Evolutionary conservation across 2,888 invertebrate genomes (phyloP).

Genomic region (Dendrolimus pini): DNA sequence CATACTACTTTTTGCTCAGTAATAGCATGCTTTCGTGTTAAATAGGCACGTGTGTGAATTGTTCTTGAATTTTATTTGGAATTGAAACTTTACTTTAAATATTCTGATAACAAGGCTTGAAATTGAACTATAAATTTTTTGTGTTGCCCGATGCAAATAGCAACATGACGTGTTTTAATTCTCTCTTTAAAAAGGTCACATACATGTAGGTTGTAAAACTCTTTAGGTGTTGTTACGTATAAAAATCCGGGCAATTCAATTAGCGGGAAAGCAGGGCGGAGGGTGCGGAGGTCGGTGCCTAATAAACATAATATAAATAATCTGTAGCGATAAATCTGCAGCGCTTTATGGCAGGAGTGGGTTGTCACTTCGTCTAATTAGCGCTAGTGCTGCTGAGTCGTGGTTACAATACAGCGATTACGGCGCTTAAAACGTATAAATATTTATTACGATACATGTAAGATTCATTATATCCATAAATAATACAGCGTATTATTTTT

Average conservation of each 20-base stretch:
- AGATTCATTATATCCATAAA: too few relatives aligned
- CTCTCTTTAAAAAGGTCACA: slow-evolving; percentile 15
- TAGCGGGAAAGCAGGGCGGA: slow-evolving; percentile 61
- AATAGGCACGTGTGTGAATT: too few relatives aligned
- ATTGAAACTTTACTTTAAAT: too few relatives aligned
- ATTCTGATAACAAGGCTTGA: too few relatives aligned
- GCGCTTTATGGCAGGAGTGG: slow-evolving; percentile 75
- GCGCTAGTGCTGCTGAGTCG: slow-evolving; percentile 55
- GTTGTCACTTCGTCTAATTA: slow-evolving; percentile 75
- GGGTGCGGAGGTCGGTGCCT: slow-evolving; percentile 60
- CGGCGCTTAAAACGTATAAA: neutral
- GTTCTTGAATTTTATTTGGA: too few relatives aligned
- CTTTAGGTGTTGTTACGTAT: slow-evolving; percentile 58
- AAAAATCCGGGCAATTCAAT: slow-evolving; percentile 74
- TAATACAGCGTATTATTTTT: too few relatives aligned
- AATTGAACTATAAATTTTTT: too few relatives aligned
- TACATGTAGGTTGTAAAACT: slow-evolving; percentile 22
- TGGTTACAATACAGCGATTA: neutral
- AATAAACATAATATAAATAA: slow-evolving; percentile 77
- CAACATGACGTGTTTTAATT: slow-evolving; percentile 5
- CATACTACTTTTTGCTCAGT: too few relatives aligned
- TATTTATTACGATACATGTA: neutral
- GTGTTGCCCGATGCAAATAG: too few relatives aligned
- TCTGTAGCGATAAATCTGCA: slow-evolving; percentile 74
- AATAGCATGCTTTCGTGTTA: too few relatives aligned